phyloP scores from a whole-genome alignment of 2,797 vertebrate genomes.

The Pyrocephalus nanus region DNA sequence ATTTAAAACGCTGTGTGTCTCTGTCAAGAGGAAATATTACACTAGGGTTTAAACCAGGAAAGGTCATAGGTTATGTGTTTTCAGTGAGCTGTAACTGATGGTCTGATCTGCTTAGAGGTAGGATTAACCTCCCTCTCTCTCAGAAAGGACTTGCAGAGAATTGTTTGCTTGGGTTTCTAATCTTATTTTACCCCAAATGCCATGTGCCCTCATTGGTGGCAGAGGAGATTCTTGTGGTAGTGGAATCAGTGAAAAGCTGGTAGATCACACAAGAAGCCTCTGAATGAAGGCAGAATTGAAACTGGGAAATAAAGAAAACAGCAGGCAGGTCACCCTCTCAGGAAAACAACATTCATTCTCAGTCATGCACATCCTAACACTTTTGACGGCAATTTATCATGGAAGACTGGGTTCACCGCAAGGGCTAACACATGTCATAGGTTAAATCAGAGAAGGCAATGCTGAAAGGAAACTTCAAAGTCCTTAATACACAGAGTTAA shows the following conservation, averaged over 20 bases:
- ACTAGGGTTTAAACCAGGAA: conserved; percentile 73
- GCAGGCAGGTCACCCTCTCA: conserved; percentile 63
- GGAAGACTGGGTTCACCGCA: conserved; percentile 61
- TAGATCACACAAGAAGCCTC: conserved; percentile 73
- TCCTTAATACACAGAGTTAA: conserved; percentile 67
- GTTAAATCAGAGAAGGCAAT: conserved; percentile 65
- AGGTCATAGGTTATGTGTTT: conserved; percentile 77
- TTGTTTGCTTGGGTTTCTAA: conserved; percentile 75
- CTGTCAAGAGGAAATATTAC: conserved; percentile 77
- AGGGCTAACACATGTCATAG: conserved; percentile 70
- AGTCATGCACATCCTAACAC: conserved; percentile 71
- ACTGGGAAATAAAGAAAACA: conserved; percentile 73
- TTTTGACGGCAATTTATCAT: conserved; percentile 70
- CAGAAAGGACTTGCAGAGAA: conserved; percentile 68
- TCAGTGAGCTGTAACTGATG: conserved; percentile 78
- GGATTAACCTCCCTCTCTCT: conserved; percentile 74
- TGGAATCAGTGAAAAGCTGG: conserved; percentile 70
- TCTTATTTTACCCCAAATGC: conserved; percentile 75
- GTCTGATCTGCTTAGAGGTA: conserved; percentile 77
- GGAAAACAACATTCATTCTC: conserved; percentile 70
- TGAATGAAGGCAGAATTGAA: conserved; percentile 74
- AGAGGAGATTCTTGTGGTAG: conserved; percentile 70
- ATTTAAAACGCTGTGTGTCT: conserved; percentile 72
- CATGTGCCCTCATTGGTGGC: conserved; percentile 71
- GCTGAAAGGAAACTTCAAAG: conserved; percentile 71